These are phyloP conservation scores for Drosophila fuyamai DNA, from an alignment of 1,140 invertebrate species.

Conservation along the genomic window DNA sequence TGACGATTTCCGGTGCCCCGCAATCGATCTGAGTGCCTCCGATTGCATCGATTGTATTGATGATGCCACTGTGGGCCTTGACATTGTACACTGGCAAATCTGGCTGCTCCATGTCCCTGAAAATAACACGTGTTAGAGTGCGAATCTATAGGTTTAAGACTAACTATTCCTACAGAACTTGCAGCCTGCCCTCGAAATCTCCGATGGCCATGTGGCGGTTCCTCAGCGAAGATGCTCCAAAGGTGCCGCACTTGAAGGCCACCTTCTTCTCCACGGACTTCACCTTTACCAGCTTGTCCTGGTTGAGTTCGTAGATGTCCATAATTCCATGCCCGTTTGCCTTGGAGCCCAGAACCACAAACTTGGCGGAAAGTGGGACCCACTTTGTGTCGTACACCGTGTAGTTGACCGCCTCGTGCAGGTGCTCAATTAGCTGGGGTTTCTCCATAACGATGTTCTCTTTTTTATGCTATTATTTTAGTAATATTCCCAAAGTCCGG, in stretches of 20 bases:
- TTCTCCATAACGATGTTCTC: conserved; percentile 86
- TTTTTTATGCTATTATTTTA: not conserved
- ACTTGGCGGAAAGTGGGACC: conserved; percentile 97
- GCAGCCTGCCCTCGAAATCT: conserved; percentile 94
- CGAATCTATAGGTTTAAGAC: not conserved
- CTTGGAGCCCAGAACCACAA: conserved; percentile 94
- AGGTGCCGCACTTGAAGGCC: conserved; percentile 96
- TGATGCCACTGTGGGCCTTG: conserved; percentile 94
- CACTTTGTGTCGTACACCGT: conserved; percentile 97
- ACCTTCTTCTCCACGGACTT: conserved; percentile 91
- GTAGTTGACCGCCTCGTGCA: conserved; percentile 93
- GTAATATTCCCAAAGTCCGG: conserved; percentile 5
- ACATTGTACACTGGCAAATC: conserved; percentile 91
- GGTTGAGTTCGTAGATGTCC: conserved; percentile 94
- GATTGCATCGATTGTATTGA: conserved; percentile 97
- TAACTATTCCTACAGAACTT: conserved; percentile 89
- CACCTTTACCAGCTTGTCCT: conserved; percentile 89
- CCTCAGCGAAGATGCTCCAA: conserved; percentile 93
- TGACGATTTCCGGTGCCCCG: conserved; percentile 97
- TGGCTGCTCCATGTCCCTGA: conserved; percentile 92
- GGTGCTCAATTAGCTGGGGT: conserved; percentile 95
- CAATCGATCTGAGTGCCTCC: conserved; percentile 93
- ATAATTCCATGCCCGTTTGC: conserved; percentile 93
- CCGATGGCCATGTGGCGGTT: conserved; percentile 94
- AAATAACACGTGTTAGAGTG: conserved; percentile 43